Percentiles rank a stretch among this genome's conserved stretches.
These are phyloP conservation scores for Eumaeus atala DNA, from an alignment of 1,140 invertebrate species.

Conservation along the genomic window DNA sequence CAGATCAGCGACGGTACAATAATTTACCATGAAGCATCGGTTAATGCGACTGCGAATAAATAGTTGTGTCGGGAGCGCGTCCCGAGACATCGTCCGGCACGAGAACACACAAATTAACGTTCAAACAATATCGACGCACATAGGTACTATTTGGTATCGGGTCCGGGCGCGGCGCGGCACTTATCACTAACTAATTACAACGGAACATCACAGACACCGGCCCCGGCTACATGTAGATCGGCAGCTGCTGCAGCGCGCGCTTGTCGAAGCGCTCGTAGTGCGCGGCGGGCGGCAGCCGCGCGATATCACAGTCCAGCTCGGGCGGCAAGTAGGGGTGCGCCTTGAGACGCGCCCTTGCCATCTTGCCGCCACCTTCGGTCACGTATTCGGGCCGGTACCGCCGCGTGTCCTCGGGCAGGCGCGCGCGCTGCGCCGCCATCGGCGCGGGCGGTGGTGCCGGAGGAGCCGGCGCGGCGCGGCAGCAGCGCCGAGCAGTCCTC, in stretches of 20 bases:
- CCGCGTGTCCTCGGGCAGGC: slow-evolving; percentile 29
- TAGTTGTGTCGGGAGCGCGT: slow-evolving; percentile 50
- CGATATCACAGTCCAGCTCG: slow-evolving; percentile 61
- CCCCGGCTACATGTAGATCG: slow-evolving; percentile 65
- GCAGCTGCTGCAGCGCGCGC: slow-evolving; percentile 65
- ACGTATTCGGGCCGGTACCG: slow-evolving; percentile 44
- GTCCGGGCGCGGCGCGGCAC: slow-evolving; percentile 44
- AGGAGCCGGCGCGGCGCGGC: slow-evolving; percentile 30
- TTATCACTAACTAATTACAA: slow-evolving; percentile 62
- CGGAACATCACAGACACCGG: slow-evolving; percentile 60
- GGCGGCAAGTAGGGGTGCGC: slow-evolving; percentile 60
- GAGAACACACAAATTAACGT: slow-evolving; percentile 55
- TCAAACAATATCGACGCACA: slow-evolving; percentile 60
- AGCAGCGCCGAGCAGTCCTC: slow-evolving; percentile 23
- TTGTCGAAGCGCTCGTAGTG: slow-evolving; percentile 68
- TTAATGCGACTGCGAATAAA: slow-evolving; percentile 64
- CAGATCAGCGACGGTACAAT: slow-evolving; percentile 67
- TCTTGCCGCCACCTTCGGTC: slow-evolving; percentile 40
- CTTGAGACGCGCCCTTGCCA: slow-evolving; percentile 46
- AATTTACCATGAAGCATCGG: slow-evolving; percentile 65
- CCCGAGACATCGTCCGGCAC: slow-evolving; percentile 40
- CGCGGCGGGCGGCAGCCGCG: slow-evolving; percentile 50
- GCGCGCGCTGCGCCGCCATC: slow-evolving; percentile 20
- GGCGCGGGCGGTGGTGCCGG: slow-evolving; percentile 24
- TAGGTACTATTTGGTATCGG: slow-evolving; percentile 64